Evolutionary conservation across 2,113 vertebrate genomes (phyloP).

Genomic region (Fregata magnificens): DNA sequence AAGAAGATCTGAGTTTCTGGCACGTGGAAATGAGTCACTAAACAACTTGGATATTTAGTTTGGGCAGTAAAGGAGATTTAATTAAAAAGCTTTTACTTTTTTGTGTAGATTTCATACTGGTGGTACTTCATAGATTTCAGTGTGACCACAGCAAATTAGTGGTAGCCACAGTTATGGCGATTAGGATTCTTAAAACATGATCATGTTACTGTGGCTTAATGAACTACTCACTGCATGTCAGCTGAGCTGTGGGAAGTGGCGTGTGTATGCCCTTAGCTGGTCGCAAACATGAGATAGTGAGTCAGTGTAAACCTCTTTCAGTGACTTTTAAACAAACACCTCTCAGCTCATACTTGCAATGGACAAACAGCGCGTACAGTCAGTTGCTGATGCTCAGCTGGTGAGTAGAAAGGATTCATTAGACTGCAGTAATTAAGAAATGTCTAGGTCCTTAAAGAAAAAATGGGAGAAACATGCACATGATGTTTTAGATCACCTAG

Average conservation of each 20-base stretch:
- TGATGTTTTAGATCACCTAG: not conserved
- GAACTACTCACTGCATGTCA: not conserved
- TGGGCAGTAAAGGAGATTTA: not conserved
- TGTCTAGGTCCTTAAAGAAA: not conserved
- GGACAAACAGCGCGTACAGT: not conserved
- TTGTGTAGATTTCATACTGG: not conserved
- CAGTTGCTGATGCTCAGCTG: not conserved
- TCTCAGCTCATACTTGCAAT: not conserved
- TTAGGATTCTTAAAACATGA: not conserved
- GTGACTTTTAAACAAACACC: not conserved
- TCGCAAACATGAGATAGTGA: not conserved
- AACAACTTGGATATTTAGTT: not conserved
- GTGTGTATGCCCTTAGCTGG: not conserved
- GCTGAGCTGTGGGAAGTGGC: not conserved
- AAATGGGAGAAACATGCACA: rapidly evolving
- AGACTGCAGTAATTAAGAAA: not conserved
- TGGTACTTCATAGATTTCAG: not conserved
- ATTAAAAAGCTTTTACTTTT: conserved; percentile 18
- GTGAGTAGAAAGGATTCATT: not conserved
- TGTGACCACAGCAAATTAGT: not conserved
- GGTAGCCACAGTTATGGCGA: not conserved
- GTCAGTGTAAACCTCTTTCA: not conserved
- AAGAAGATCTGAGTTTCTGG: not conserved
- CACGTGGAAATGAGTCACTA: not conserved
- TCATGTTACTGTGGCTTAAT: not conserved